A percentile compares a stretch with the other conserved stretches of the same genome.
These are phyloP conservation scores for Actinernus sp. DNA, from an alignment of 92 coral and sea anemone species.

Conservation along the genomic window DNA sequence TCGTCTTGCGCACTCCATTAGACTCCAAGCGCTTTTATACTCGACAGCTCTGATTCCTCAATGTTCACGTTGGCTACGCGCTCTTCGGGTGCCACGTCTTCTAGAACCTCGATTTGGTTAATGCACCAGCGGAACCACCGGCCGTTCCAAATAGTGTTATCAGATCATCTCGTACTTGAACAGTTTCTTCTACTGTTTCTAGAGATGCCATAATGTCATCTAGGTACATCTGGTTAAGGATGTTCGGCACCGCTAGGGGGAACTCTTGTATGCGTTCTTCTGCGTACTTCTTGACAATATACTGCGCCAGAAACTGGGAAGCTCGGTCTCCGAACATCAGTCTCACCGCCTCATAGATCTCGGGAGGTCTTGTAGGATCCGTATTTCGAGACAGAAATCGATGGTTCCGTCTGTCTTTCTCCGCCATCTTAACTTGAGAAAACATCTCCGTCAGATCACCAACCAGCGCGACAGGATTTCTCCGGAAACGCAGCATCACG, in stretches of 20 bases:
- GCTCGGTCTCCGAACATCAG: no score
- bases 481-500: no score
- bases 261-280: constrained; percentile 35
- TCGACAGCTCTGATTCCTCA: constrained; percentile 42
- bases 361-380: constrained; percentile 19
- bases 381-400: constrained; percentile 62
- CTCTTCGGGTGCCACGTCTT: constrained; percentile 42
- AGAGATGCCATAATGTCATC: constrained; percentile 52
- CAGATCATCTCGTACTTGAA: constrained; percentile 18
- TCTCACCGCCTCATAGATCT: no score
- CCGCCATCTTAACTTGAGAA: no score
- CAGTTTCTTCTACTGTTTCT: constrained; percentile 48
- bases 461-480: no score
- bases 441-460: no score
- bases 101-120: no score
- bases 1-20: constrained; percentile 46
- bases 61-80: constrained; percentile 39
- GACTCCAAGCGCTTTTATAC: constrained; percentile 43
- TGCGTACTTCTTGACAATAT: no score
- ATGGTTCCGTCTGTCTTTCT: constrained; percentile 53
- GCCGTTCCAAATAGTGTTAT: constrained; percentile 43
- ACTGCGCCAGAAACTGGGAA: no score
- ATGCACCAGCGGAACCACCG: constrained; percentile 58
- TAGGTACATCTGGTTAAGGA: constrained; percentile 55
- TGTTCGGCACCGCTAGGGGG: constrained; percentile 39